Base-by-base conservation (phyloP, 2,888 invertebrate species). In the Margaritifera margaritifera region DNA sequence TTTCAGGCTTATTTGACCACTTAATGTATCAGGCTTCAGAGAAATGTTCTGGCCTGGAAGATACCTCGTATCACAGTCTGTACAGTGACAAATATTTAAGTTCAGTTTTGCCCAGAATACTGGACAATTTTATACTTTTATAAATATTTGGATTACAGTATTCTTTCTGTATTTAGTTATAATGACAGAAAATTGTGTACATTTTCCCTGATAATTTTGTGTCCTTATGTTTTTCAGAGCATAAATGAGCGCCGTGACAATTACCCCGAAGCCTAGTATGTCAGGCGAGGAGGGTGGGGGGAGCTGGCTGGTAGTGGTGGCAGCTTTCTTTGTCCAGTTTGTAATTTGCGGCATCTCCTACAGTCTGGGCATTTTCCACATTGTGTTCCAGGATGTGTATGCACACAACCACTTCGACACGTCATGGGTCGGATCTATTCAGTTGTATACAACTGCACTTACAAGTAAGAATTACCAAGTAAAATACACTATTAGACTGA, bases 261-360 rank as follows among this genome's bases (percentile, higher is more conserved):
- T 57, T 42, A 3, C 42, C 42, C 42, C 42, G 42, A 42, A 42
- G 42, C 42, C 42, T 42, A 42, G 42, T 2, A 42, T 42, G 42
- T 42, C 42, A 42, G 42, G 42, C 42, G 42, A 42, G 15, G 79
- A 72, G 50, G 77, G 76, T 50, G 73, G 75, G 54, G 75, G 84
- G 74, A 77, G 80, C 27, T 87, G 86, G 85, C 65, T 81, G 66
- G 81, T 86, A 53, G 86, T 85, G 31, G 60, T 84, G 15, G 85
- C 84, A 19, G 83, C 86, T n/a, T 87, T 87, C 74, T 82, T 86
- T 66, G 82, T 82, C 51, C 86, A 86, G 81, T 86, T 86, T 68
- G 84, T 87, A 58, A 72, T 86, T n/a, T 87, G 87, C 70, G 87
- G 87, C 6, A 84, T 86, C 54, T 84, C 86, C 8, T 87, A 87